Evolutionary conservation across 2,888 invertebrate species (phyloP).

Genomic region (Cremastinae sp.): DNA sequence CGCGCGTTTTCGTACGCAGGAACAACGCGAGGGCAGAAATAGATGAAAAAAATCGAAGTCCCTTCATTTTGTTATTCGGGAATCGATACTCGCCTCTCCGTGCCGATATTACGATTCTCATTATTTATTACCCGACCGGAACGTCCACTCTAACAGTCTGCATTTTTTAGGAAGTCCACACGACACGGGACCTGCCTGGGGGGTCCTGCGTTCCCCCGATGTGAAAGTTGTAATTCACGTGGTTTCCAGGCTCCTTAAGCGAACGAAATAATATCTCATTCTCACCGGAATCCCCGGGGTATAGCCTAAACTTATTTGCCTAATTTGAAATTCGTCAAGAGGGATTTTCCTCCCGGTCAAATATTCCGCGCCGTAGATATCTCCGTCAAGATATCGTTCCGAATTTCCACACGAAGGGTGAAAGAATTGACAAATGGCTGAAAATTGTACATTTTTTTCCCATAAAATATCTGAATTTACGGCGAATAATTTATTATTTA

Average conservation of each 20-base stretch:
- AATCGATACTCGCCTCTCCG: constrained; percentile 39
- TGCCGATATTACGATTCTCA: neutral
- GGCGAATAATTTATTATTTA: too few species aligned
- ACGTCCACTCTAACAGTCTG: neutral
- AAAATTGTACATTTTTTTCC: too few species aligned
- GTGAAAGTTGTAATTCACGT: constrained; percentile 21
- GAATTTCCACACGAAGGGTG: neutral
- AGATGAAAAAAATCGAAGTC: constrained; percentile 48
- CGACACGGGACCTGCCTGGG: neutral
- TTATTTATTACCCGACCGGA: neutral
- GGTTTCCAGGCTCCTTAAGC: neutral
- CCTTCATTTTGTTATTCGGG: constrained; percentile 19
- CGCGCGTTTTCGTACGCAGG: neutral
- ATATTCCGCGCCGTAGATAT: neutral
- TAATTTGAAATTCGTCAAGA: constrained; percentile 19
- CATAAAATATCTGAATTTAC: too few species aligned
- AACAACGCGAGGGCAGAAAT: neutral
- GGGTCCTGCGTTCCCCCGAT: neutral
- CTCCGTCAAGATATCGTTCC: neutral
- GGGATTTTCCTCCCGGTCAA: neutral
- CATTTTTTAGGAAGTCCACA: neutral
- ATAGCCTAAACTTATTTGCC: neutral
- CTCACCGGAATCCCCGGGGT: neutral
- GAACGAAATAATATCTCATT: neutral
- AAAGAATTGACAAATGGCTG: too few species aligned